Percentiles rank a stretch among this genome's conserved stretches.
These are phyloP conservation scores for Rhingia rostrata DNA, from an alignment of 2,888 invertebrate species.

Conservation along the genomic window DNA sequence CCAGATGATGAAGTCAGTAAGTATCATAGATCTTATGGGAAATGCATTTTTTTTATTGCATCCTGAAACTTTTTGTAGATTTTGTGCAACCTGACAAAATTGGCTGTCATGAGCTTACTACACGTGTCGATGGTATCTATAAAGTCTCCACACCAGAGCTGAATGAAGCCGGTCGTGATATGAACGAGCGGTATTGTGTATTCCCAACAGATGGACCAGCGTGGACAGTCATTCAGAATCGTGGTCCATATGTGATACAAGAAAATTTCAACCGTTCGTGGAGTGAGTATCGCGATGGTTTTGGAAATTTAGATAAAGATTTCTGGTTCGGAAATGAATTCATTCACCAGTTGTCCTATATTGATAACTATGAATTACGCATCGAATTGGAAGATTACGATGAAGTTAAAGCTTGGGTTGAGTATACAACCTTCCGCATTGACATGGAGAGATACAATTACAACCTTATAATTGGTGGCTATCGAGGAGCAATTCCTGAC, in stretches of 20 bases:
- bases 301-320: slow-evolving; percentile 84
- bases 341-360: slow-evolving; percentile 83
- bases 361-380: slow-evolving; percentile 82
- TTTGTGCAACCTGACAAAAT: slow-evolving; percentile 79
- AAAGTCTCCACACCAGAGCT: slow-evolving; percentile 78
- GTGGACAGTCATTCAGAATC: slow-evolving; percentile 85
- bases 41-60: background rate
- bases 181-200: slow-evolving; percentile 83
- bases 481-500: slow-evolving; percentile 84
- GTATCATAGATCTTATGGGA: background rate
- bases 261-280: slow-evolving; percentile 85
- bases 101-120: slow-evolving; percentile 82
- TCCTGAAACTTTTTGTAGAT: slow-evolving; percentile 73
- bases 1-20: slow-evolving; percentile 59
- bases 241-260: slow-evolving; percentile 80
- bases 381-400: slow-evolving; percentile 84
- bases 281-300: slow-evolving; percentile 85
- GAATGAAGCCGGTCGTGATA: slow-evolving; percentile 81
- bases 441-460: slow-evolving; percentile 83
- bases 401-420: slow-evolving; percentile 83
- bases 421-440: slow-evolving; percentile 83
- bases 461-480: slow-evolving; percentile 83
- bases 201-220: slow-evolving; percentile 83
- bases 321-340: slow-evolving; percentile 86
- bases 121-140: slow-evolving; percentile 83